These are phyloP conservation scores for Desoria tigrina DNA, from an alignment of 2,888 invertebrate genomes.

Conservation along the genomic window DNA sequence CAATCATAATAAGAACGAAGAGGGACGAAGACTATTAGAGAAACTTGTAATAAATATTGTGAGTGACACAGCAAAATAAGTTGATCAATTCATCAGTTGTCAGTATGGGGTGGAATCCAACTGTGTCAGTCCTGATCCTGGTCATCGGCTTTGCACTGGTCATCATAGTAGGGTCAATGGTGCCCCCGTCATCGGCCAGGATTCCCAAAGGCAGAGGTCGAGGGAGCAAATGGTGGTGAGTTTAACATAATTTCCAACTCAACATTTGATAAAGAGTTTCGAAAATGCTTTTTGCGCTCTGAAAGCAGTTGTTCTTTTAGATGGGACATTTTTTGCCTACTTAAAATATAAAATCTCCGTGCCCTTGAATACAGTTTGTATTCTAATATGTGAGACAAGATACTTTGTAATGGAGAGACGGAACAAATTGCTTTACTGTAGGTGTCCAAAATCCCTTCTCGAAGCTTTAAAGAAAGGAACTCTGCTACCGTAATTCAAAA, in stretches of 20 bases:
- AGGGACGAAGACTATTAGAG: neutral
- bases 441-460: no score
- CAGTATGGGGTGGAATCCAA: conserved; percentile 47
- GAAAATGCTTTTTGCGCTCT: no score
- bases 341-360: no score
- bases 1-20: conserved; percentile 13
- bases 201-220: conserved; percentile 68
- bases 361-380: no score
- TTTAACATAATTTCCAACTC: conserved; percentile 46
- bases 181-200: conserved; percentile 52
- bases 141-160: conserved; percentile 49
- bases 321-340: no score
- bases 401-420: neutral
- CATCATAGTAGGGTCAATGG: conserved; percentile 53
- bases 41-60: neutral
- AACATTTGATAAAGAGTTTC: no score
- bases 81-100: neutral
- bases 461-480: no score
- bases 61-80: neutral
- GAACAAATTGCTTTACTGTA: conserved; percentile 3
- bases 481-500: neutral
- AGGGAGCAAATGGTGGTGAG: conserved; percentile 92
- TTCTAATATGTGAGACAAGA: neutral
- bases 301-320: no score
- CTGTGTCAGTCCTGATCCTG: conserved; percentile 50